Evolutionary conservation across 2,113 vertebrate genomes (phyloP).

Genomic region (Macheiramphus alcinus): DNA sequence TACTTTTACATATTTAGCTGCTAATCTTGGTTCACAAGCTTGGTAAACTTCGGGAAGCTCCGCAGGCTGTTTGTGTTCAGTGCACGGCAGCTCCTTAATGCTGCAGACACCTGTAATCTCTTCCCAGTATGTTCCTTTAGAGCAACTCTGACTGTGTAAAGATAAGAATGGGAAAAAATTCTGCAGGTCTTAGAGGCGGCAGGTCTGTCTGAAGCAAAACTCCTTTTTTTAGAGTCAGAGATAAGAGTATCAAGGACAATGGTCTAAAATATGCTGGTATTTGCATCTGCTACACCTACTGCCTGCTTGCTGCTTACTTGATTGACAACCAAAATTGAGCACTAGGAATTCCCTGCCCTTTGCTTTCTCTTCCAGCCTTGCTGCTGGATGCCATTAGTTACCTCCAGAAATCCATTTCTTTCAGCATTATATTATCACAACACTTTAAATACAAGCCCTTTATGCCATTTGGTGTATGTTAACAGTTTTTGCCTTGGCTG

Average conservation of each 20-base stretch:
- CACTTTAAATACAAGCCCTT: not conserved
- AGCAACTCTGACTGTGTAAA: not conserved
- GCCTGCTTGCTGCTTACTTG: not conserved
- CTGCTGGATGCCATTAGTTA: not conserved
- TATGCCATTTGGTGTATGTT: not conserved
- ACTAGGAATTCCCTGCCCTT: not conserved
- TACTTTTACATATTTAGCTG: not conserved
- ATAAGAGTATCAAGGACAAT: not conserved
- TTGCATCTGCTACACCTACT: not conserved
- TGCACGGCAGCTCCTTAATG: rapidly evolving
- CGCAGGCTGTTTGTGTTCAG: not conserved
- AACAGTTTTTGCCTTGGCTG: not conserved
- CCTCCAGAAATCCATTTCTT: not conserved
- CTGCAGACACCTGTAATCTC: not conserved
- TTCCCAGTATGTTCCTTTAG: not conserved
- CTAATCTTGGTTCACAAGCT: not conserved
- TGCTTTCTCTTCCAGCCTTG: not conserved
- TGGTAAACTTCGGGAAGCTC: not conserved
- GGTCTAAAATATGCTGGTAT: not conserved
- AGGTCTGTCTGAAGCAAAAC: not conserved
- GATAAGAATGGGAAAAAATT: not conserved
- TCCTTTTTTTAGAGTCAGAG: not conserved
- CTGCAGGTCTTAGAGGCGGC: rapidly evolving
- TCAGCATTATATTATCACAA: not conserved
- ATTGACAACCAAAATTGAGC: not conserved